Evolutionary conservation across 1,140 invertebrate genomes (phyloP).

Genomic region (Heliconius hewitsoni): DNA sequence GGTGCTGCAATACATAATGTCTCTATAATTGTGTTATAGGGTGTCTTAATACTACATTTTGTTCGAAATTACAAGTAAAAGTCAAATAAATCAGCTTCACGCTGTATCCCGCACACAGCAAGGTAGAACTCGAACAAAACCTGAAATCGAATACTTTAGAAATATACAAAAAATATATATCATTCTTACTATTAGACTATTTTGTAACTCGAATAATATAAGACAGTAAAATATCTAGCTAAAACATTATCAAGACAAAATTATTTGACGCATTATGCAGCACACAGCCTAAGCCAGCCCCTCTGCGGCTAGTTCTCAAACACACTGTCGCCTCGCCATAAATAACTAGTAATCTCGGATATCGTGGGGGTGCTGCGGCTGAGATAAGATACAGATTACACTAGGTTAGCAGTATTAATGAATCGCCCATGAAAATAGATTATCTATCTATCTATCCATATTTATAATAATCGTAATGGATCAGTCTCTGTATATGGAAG

Average conservation of each 20-base stretch:
- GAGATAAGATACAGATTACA: slow-evolving; percentile 22
- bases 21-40: no score
- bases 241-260: background rate
- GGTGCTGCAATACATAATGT: no score
- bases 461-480: no score
- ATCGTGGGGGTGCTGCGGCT: slow-evolving; percentile 25
- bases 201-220: background rate
- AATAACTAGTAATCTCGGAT: slow-evolving; percentile 36
- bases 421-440: background rate
- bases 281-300: background rate
- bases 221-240: background rate
- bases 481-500: no score
- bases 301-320: slow-evolving; percentile 15
- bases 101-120: no score
- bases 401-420: slow-evolving; percentile 3
- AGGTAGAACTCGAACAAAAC: no score
- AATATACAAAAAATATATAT: no score
- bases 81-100: no score
- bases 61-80: background rate
- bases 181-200: no score
- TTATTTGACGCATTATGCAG: background rate
- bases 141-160: no score
- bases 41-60: no score
- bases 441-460: no score
- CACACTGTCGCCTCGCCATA: slow-evolving; percentile 34